Conservation (phyloP, 1,140 invertebrate species). For the Rhyzopertha dominica region DNA sequence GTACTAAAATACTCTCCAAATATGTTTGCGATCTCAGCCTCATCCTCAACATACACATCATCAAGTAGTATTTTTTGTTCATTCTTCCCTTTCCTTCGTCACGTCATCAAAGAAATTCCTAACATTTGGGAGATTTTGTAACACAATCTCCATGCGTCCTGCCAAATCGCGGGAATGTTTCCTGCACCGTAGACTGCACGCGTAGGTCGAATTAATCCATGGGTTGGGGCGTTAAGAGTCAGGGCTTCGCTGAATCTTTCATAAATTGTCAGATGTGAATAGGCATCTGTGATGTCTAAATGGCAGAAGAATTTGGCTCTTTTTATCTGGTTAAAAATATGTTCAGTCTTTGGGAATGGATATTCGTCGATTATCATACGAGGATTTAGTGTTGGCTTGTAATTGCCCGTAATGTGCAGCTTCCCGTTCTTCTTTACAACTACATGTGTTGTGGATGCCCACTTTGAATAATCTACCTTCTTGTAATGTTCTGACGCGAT, state of each 20-base stretch:
- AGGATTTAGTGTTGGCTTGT: conserved; percentile 32
- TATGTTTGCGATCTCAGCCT: conserved; percentile 1
- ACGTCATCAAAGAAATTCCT: conserved; percentile 21
- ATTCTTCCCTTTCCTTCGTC: no score
- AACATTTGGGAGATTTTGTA: conserved; percentile 16
- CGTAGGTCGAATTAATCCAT: conserved; percentile 25
- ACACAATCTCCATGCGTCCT: conserved; percentile 18
- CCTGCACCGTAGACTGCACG: conserved; percentile 23
- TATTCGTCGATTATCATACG: conserved; percentile 33
- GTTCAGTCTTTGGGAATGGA: conserved; percentile 22
- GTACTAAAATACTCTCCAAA: neutral
- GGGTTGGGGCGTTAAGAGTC: conserved; percentile 27
- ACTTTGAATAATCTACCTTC: conserved; percentile 23
- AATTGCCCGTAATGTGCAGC: conserved; percentile 31
- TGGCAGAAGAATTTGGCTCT: no score
- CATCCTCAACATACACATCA: no score
- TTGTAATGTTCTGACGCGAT: conserved; percentile 23
- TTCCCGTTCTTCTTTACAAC: conserved; percentile 28
- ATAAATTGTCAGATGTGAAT: conserved; percentile 22
- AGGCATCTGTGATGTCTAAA: conserved; percentile 24
- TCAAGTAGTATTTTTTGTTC: no score
- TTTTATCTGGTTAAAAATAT: conserved; percentile 29
- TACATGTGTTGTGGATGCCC: conserved; percentile 27
- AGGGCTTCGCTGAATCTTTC: conserved; percentile 22
- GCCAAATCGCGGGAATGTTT: conserved; percentile 27